Conservation (phyloP, 2,888 invertebrate species). For the Mantis religiosa region DNA sequence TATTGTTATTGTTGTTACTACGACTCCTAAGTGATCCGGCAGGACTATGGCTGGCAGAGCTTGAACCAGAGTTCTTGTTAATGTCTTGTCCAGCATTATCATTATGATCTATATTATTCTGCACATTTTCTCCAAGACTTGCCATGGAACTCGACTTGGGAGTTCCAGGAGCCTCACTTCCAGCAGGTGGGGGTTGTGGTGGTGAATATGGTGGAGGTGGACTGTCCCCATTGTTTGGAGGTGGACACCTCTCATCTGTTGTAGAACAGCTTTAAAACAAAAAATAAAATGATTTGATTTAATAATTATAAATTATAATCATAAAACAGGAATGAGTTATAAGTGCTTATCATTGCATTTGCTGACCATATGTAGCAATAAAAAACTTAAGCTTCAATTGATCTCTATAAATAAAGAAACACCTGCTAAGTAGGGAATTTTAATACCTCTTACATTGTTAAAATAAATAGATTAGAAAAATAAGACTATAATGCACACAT, state of each 20-base stretch:
- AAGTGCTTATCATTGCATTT: no score
- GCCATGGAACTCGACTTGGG: constrained; percentile 25
- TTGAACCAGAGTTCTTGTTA: constrained; percentile 28
- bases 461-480: no score
- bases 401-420: no score
- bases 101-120: constrained; percentile 20
- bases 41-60: constrained; percentile 27
- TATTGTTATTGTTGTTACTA: constrained; percentile 34
- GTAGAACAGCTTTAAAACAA: constrained; percentile 32
- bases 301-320: background rate
- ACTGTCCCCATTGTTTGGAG: constrained; percentile 38
- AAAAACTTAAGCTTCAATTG: no score
- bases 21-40: constrained; percentile 25
- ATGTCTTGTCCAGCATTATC: constrained; percentile 19
- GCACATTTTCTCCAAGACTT: constrained; percentile 20
- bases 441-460: no score
- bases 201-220: constrained; percentile 49
- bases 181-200: constrained; percentile 26
- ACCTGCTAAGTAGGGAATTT: no score
- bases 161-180: constrained; percentile 16
- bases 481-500: no score
- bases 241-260: constrained; percentile 34
- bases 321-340: no score
- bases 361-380: no score
- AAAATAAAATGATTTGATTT: background rate